phyloP scores from a whole-genome alignment of 2,797 vertebrate genomes.

The Clamator glandarius region DNA sequence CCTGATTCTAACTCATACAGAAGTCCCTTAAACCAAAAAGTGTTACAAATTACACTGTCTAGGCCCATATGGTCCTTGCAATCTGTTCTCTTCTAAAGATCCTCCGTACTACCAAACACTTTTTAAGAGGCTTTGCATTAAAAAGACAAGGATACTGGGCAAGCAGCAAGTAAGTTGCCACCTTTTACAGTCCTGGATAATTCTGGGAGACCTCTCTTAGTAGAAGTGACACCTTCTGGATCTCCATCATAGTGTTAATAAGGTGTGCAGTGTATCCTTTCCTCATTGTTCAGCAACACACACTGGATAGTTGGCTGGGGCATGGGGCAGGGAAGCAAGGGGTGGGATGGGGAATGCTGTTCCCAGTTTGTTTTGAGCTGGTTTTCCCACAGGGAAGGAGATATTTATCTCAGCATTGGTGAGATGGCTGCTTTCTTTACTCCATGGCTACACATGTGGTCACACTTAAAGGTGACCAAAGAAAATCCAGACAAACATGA shows the following conservation, averaged over 20 bases:
- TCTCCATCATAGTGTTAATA: not conserved
- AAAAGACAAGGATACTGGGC: not conserved
- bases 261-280: too few species aligned
- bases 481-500: too few species aligned
- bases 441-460: fast-evolving
- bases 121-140: not conserved
- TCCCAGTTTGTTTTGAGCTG: fast-evolving
- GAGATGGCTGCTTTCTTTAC: not conserved
- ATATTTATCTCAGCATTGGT: not conserved
- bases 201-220: not conserved
- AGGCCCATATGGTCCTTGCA: not conserved
- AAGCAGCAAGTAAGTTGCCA: not conserved
- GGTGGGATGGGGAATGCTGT: too few species aligned
- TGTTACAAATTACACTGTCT: not conserved
- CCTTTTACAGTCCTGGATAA: not conserved
- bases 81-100: not conserved
- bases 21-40: not conserved
- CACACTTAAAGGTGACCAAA: fast-evolving
- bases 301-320: fast-evolving
- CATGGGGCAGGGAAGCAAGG: too few species aligned
- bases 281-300: not conserved
- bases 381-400: not conserved
- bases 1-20: not conserved
- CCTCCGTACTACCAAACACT: not conserved
- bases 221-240: fast-evolving